phyloP scores from a whole-genome alignment of 1,140 invertebrate genomes.

The Apis cerana region DNA sequence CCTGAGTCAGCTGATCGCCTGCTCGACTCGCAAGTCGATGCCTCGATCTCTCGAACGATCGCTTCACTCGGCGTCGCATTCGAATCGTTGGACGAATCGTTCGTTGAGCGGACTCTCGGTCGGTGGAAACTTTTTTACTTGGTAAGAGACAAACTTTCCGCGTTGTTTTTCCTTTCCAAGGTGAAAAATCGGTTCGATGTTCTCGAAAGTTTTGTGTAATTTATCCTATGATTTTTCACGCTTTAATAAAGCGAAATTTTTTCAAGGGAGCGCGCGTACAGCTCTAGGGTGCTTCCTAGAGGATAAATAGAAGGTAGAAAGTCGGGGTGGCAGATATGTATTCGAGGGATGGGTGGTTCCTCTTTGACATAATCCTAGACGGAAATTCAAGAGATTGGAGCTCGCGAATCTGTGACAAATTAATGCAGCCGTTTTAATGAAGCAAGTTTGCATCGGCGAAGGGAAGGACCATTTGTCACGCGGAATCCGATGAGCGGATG shows the following conservation, averaged over 20 bases:
- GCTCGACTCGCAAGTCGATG: slow-evolving; percentile 44
- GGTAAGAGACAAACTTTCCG: not conserved
- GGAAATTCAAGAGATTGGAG: not conserved
- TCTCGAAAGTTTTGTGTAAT: too few relatives aligned
- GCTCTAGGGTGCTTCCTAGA: too few relatives aligned
- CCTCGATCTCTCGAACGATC: slow-evolving; percentile 55
- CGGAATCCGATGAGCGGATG: slow-evolving; percentile 38
- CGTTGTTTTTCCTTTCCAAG: not conserved
- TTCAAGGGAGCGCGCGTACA: too few relatives aligned
- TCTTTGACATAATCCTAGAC: not conserved
- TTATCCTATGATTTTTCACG: too few relatives aligned
- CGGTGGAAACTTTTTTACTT: not conserved
- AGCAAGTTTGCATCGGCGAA: slow-evolving; percentile 20
- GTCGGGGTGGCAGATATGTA: too few relatives aligned
- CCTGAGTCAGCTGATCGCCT: slow-evolving; percentile 43
- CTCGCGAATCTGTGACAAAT: slow-evolving; percentile 15
- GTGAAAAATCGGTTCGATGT: not conserved
- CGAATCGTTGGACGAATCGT: not conserved
- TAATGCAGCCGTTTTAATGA: slow-evolving; percentile 28
- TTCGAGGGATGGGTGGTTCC: not conserved
- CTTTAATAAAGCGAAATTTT: too few relatives aligned
- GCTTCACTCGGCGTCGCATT: slow-evolving; percentile 4
- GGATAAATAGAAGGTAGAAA: too few relatives aligned
- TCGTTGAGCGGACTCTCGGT: too few relatives aligned
- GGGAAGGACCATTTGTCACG: slow-evolving; percentile 33